Evolutionary conservation across 2,797 vertebrate genomes (phyloP).

Genomic region (Cossypha heuglini): DNA sequence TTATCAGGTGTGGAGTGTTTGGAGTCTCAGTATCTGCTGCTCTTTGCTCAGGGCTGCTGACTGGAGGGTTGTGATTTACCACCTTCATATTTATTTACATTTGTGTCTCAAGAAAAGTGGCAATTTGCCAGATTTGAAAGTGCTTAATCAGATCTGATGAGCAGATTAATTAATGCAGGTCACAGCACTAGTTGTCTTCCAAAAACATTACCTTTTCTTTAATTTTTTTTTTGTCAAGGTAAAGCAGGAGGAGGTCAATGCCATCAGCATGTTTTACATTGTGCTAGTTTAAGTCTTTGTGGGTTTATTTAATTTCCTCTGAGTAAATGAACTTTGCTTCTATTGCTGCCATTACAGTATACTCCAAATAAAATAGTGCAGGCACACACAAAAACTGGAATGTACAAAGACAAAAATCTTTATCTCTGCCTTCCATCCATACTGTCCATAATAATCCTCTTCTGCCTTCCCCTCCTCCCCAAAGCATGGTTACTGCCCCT

Average conservation of each 20-base stretch:
- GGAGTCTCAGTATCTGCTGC: not conserved
- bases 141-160: conserved; percentile 43
- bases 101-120: conserved; percentile 30
- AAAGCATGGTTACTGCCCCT: not conserved
- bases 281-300: conserved; percentile 25
- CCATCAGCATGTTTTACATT: not conserved
- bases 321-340: conserved; percentile 13
- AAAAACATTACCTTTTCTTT: conserved; percentile 1
- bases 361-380: not conserved
- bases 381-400: not conserved
- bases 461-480: not conserved
- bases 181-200: not conserved
- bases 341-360: not conserved
- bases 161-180: not conserved
- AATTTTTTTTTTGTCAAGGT: conserved; percentile 39
- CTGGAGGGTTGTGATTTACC: not conserved
- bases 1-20: not conserved
- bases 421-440: not conserved
- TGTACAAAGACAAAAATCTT: not conserved
- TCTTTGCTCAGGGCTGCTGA: not conserved
- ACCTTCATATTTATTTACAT: conserved; percentile 27
- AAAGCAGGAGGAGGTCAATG: conserved; percentile 43
- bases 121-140: conserved; percentile 46
- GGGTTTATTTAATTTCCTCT: not conserved
- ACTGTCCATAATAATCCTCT: not conserved